Evolutionary conservation across 2,113 vertebrate genomes (phyloP).

Genomic region (Silurus asotus): DNA sequence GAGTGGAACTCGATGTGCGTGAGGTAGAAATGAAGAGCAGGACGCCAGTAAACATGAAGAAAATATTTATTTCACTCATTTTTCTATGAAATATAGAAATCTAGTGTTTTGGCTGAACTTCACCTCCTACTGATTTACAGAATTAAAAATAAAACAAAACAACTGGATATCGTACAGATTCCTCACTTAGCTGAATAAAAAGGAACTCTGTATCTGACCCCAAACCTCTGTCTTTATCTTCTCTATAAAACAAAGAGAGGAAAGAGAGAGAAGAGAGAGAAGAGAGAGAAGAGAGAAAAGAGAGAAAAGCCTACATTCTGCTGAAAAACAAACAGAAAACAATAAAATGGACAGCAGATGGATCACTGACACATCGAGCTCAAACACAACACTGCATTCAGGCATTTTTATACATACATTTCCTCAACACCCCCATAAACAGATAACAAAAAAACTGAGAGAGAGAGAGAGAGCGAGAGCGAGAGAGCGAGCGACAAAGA

Average conservation of each 20-base stretch:
- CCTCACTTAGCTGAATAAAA: neutral
- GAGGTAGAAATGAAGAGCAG: neutral
- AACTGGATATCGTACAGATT: slow-evolving; percentile 2
- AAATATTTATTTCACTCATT: slow-evolving; percentile 47
- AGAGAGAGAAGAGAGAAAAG: neutral
- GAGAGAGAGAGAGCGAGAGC: neutral
- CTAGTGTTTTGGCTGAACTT: slow-evolving; percentile 21
- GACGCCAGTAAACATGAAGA: slow-evolving; percentile 36
- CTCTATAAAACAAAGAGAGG: neutral
- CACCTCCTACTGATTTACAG: slow-evolving; percentile 29
- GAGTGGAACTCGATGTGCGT: neutral
- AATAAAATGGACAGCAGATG: neutral
- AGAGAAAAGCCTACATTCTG: neutral
- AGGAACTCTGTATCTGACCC: neutral
- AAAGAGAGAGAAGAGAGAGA: neutral
- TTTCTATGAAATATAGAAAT: slow-evolving; percentile 45
- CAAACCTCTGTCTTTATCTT: neutral
- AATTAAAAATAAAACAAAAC: slow-evolving; percentile 26
- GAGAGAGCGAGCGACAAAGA: too few relatives aligned
- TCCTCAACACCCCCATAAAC: neutral
- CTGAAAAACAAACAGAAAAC: neutral
- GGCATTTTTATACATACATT: neutral
- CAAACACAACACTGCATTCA: neutral
- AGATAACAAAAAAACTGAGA: neutral
- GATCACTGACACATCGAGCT: slow-evolving; percentile 2